Base-by-base conservation (phyloP, 2,797 vertebrate species). In the Scleropages formosus region DNA sequence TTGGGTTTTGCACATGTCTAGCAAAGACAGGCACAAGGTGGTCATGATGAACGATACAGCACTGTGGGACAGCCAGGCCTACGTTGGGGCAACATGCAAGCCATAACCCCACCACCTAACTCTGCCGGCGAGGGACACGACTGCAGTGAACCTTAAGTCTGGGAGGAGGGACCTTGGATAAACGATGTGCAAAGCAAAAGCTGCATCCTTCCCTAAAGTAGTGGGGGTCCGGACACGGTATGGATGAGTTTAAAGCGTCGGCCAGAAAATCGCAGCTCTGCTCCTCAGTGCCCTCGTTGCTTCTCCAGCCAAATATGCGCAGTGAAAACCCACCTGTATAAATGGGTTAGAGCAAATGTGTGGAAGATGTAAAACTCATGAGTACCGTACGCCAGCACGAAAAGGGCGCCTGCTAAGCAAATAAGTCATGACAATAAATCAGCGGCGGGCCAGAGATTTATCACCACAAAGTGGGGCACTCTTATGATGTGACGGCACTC, bases 401-500 rank as follows among this genome's bases (percentile, higher is more conserved):
- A 90, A 90, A 90, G 87, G 86, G 81, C 75, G 81, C 84, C 82
- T 81, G 73, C 87, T 87, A 87, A 87, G 88, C 88, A 87, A 87
- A 89, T 80, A 87, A 81, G 76, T 84, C 75, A 77, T 77, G 79
- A 85, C 84, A 81, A 91, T 92, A 90, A 91, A 91, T 92, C 90
- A 88, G 88, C 82, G 60, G 47, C 79, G 84, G 87, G 89, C 89
- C 83, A 84, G 83, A 83, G 88, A 91, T 90, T 88, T 86, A 90
- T 91, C 87, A 87, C 85, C 85, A 49, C 73, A 84, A 92, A 92
- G 84, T 92, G 85, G 90, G 92, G 91, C 92, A 90, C 78, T 85
- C 82, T 87, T 91, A 85, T 87, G 90, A 90, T 85, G 84, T 75
- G 49, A 80, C 79, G 78, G 82, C 87, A 78, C 77, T 79, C 74